Evolutionary conservation across 2,113 vertebrate genomes (phyloP).

Genomic region (Podarcis cretensis): DNA sequence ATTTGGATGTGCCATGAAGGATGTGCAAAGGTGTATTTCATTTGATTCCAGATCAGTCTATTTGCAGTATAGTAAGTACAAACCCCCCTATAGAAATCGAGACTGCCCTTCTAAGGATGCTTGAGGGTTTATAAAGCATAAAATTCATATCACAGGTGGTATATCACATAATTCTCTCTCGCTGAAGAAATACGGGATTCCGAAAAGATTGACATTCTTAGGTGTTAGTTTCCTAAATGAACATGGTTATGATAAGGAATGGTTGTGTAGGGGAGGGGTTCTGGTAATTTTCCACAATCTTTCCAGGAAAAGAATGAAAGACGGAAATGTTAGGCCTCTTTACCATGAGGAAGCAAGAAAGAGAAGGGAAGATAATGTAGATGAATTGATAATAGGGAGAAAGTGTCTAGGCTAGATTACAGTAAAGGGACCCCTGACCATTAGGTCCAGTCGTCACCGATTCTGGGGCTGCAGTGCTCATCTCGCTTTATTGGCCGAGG

Average conservation of each 20-base stretch:
- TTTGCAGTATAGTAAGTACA: neutral
- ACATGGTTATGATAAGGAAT: neutral
- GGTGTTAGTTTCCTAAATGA: neutral
- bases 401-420: neutral
- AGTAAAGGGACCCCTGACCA: no score
- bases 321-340: neutral
- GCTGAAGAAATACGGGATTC: neutral
- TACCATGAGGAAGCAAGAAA: neutral
- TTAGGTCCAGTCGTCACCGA: no score
- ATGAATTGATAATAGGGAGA: neutral
- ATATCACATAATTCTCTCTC: neutral
- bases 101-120: neutral
- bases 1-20: neutral
- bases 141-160: neutral
- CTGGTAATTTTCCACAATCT: neutral
- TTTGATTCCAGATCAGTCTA: neutral
- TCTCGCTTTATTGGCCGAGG: no score
- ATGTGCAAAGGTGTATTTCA: neutral
- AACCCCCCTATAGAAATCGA: neutral
- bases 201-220: neutral
- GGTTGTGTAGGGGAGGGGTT: neutral
- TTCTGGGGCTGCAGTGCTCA: no score
- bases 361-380: neutral
- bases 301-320: neutral
- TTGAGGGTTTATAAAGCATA: neutral